Evolutionary conservation across 2,888 invertebrate species (phyloP), one percentile per base, ranked within the genome.

Genomic region (Archips xylosteana): DNA sequence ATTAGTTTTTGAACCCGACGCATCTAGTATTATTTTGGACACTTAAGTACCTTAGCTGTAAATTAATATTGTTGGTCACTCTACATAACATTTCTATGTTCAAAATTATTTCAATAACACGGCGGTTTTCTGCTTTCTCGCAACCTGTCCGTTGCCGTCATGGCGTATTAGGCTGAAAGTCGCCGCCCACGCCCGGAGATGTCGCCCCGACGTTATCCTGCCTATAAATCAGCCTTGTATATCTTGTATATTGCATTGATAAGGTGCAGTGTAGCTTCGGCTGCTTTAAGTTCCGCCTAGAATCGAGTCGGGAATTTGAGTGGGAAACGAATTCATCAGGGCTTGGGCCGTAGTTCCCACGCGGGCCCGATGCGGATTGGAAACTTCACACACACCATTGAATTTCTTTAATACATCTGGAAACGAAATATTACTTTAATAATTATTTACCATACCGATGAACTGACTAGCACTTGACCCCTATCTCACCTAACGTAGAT

Each of bases 161-260:
- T 72, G 70, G 68, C 75, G 76, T 76, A 76, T 78, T 80, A 80
- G 76, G 78, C 78, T 78, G 80, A 79, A 80, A 80, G 77, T 79
- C 77, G 77, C 79, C 79, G 49, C 62, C 70, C 73, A 77, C 81
- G 75, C 74, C 75, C 76, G 70, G 78, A 82, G 85, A 85, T 85
- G 84, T 86, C 83, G 84, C 83, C 77, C 77, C 77, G 83, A 83
- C 83, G 84, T 83, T 86, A 87, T 88, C 87, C 85, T 74, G 75
- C 74, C 76, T 81, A 84, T 90, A 89, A 89, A 89, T 90, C 88
- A 86, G 82, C 78, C 83, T 87, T 86, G 86, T 85, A 85, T 83
- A 87, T 85, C 86, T 83, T 83, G 87, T 84, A 79, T 84, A 79
- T 84, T 85, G 83, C 83, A 83, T 86, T 85, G 83, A 86, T 85